Base-by-base conservation (phyloP, 2,797 vertebrate species). In the Diplodus puntazzo region DNA sequence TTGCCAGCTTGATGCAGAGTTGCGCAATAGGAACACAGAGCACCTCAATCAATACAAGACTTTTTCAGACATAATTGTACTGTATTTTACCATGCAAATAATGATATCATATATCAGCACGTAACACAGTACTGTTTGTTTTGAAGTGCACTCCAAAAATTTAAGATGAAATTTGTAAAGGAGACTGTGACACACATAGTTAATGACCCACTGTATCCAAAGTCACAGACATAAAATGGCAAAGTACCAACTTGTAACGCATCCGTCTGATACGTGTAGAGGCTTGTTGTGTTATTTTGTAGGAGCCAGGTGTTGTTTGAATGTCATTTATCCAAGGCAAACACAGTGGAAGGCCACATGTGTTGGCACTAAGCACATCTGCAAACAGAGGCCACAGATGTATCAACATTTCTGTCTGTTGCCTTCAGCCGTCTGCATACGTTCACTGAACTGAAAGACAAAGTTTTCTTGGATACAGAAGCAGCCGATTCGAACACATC, bases 361-460 rank as follows among this genome's bases (percentile, higher is more conserved):
- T 62, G 52, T n/a, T 62, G 49, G 21, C 58, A 25, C 34, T 53
- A 30, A 2, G 1, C 43, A 45, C 42, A 23, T 53, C 50, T 46
- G 20, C 49, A 34, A 53, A 42, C 25, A 53, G 49, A 63, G 13
- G 23, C 39, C 20, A 18, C 23, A 52, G 59, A 62, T 73, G n/a
- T 54, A 25, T 62, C 39, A 62, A 45, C 12, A 23, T 14, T n/a
- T 62, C 45, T 50, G 30, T 61, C 34, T 20, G 13, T 21, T 61
- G 58, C 69, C 58, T 14, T 72, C 49, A 54, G 39, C 21, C 23
- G 0, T n/a, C 73, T 68, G 48, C 55, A 6, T 34, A 23, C 55
- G 53, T 68, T 68, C 61, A 68, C 68, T 54, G 23, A 60, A n/a
- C 30, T 52, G 20, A 21, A 68, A 20, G 14, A 43, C 16, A 53